Percentiles rank a stretch among this genome's conserved stretches.
phyloP scores from a whole-genome alignment of 2,797 vertebrate species.

The Dermochelys coriacea region DNA sequence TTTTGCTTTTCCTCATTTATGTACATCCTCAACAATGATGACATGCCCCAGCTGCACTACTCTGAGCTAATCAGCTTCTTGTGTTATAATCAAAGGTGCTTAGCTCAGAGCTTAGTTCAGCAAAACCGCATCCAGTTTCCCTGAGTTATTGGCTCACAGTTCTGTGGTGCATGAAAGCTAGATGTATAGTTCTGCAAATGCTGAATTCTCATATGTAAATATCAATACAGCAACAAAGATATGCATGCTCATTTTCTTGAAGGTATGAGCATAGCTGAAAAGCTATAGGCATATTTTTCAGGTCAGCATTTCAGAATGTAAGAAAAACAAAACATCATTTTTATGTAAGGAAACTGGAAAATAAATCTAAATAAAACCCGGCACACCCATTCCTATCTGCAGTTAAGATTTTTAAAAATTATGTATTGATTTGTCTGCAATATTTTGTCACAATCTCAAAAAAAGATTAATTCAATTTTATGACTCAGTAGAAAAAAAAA shows the following conservation, averaged over 20 bases:
- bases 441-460: neutral
- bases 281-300: neutral
- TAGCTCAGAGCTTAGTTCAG: neutral
- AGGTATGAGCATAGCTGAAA: neutral
- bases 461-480: neutral
- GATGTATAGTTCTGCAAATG: neutral
- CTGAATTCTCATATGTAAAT: neutral
- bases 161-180: neutral
- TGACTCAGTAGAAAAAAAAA: neutral
- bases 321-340: neutral
- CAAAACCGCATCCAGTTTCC: neutral
- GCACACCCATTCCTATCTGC: neutral
- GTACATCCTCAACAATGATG: neutral
- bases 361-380: neutral
- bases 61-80: conserved; percentile 1
- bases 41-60: neutral
- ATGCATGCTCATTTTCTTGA: neutral
- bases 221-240: neutral
- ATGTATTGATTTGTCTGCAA: neutral
- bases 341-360: neutral
- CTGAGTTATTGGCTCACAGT: neutral
- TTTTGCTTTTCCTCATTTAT: neutral
- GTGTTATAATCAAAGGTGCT: neutral
- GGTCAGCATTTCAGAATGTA: neutral
- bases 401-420: neutral